Evolutionary conservation across 2,797 vertebrate species (phyloP).

Genomic region (Macropus fuliginosus): DNA sequence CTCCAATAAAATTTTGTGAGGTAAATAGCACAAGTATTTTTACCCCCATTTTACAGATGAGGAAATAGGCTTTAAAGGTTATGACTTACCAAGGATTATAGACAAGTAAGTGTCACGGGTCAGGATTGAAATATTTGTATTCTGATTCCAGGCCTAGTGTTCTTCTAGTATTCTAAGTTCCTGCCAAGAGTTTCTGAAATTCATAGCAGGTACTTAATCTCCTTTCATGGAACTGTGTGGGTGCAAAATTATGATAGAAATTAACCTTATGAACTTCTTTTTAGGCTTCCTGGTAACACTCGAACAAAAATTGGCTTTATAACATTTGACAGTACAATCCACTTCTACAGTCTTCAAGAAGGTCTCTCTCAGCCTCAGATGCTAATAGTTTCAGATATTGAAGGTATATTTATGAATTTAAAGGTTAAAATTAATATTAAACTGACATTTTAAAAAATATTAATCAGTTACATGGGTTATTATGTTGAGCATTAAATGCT

Average conservation of each 20-base stretch:
- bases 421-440: conserved; percentile 53
- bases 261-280: conserved; percentile 79
- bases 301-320: conserved; percentile 98
- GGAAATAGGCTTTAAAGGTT: background rate
- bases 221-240: background rate
- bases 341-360: conserved; percentile 99
- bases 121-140: background rate
- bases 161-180: conserved; percentile 10
- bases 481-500: conserved; percentile 25
- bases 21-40: background rate
- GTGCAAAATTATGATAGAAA: conserved; percentile 52
- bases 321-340: conserved; percentile 98
- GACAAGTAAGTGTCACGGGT: background rate
- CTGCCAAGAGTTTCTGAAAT: background rate
- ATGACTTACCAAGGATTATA: background rate
- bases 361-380: conserved; percentile 98
- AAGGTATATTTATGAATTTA: conserved; percentile 88
- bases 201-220: conserved; percentile 30
- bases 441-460: conserved; percentile 44
- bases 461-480: background rate
- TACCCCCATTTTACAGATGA: background rate
- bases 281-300: conserved; percentile 96
- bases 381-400: conserved; percentile 97
- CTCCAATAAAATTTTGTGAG: background rate
- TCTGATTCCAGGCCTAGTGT: background rate